phyloP scores from a whole-genome alignment of 2,797 vertebrate species.

The Odontamblyopus lacepedii region DNA sequence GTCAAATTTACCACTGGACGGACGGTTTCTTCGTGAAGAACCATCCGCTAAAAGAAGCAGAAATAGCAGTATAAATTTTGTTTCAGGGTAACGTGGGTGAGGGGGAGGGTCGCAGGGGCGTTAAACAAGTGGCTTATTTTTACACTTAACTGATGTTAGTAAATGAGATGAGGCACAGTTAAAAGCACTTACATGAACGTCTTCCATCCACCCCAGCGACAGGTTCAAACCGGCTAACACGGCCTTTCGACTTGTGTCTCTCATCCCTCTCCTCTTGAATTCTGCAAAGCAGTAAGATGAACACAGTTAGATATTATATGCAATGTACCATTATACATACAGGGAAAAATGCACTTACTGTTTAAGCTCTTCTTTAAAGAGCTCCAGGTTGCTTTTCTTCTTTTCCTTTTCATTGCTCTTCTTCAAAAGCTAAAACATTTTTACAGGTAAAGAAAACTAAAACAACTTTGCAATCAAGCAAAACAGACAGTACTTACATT shows the following conservation, averaged over 20 bases:
- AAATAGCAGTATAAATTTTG: slow-evolving; percentile 72
- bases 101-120: slow-evolving; percentile 16
- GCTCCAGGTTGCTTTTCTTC: slow-evolving; percentile 99
- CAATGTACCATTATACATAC: neutral
- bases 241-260: slow-evolving; percentile 95
- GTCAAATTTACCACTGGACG: slow-evolving; percentile 93
- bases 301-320: neutral
- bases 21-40: slow-evolving; percentile 97
- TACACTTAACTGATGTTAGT: slow-evolving; percentile 26
- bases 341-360: slow-evolving; percentile 81
- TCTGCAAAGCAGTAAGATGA: slow-evolving; percentile 64
- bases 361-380: slow-evolving; percentile 99
- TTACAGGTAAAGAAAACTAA: neutral
- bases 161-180: neutral
- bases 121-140: slow-evolving; percentile 29
- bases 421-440: slow-evolving; percentile 80
- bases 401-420: slow-evolving; percentile 95
- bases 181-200: slow-evolving; percentile 86
- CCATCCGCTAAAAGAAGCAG: slow-evolving; percentile 90
- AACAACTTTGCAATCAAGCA: neutral
- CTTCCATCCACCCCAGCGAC: slow-evolving; percentile 88
- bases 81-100: slow-evolving; percentile 59
- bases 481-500: slow-evolving; percentile 80
- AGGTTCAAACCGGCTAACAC: slow-evolving; percentile 96
- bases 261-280: slow-evolving; percentile 98